Percentiles rank a stretch among this genome's conserved stretches.
These are phyloP conservation scores for Stenurella melanura DNA, from an alignment of 2,888 invertebrate species.

Conservation along the genomic window DNA sequence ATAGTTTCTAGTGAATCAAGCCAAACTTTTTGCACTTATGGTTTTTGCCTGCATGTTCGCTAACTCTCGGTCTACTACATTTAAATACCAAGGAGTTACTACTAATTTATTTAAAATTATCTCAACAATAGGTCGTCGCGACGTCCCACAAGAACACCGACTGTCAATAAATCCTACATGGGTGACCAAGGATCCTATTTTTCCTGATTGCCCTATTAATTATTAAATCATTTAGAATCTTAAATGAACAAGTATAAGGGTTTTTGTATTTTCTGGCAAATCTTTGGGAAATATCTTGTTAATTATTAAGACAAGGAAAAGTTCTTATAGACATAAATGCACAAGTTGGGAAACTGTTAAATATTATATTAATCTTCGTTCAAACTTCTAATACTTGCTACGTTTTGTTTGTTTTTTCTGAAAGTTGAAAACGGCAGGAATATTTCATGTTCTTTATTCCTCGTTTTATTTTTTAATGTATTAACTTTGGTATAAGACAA, in stretches of 20 bases:
- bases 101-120: constrained; percentile 3
- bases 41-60: too few relatives aligned
- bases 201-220: constrained; percentile 41
- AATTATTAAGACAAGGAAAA: constrained; percentile 50
- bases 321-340: constrained; percentile 49
- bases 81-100: not conserved
- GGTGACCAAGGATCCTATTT: constrained; percentile 37
- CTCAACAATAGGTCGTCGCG: not conserved
- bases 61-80: too few relatives aligned
- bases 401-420: constrained; percentile 28
- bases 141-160: not conserved
- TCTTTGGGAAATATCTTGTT: constrained; percentile 49
- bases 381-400: constrained; percentile 35
- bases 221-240: constrained; percentile 44
- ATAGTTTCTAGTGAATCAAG: too few relatives aligned
- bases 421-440: constrained; percentile 9
- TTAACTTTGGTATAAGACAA: not conserved
- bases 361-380: constrained; percentile 46
- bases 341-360: constrained; percentile 51
- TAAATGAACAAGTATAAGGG: constrained; percentile 47
- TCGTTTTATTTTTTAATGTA: constrained; percentile 17
- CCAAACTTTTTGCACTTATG: too few relatives aligned
- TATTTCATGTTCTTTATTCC: constrained; percentile 8
- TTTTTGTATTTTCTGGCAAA: constrained; percentile 45
- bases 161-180: not conserved